Percentiles rank a stretch among this genome's conserved stretches.
These are phyloP conservation scores for Protobothrops mucrosquamatus DNA, from an alignment of 2,113 vertebrate species.

Conservation along the genomic window DNA sequence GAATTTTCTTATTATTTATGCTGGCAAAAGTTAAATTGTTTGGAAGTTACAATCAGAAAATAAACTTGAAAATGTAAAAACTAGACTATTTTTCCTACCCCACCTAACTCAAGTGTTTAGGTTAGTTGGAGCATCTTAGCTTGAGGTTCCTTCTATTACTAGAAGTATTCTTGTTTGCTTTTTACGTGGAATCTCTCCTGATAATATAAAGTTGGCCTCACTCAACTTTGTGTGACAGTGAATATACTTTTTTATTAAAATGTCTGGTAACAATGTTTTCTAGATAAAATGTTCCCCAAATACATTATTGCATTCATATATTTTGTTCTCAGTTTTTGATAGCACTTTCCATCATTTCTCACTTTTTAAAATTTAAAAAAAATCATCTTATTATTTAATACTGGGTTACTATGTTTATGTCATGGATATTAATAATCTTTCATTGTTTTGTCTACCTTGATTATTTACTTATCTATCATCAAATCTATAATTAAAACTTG, in stretches of 20 bases:
- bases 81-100: background rate
- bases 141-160: background rate
- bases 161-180: background rate
- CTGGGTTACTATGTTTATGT: background rate
- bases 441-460: background rate
- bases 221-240: background rate
- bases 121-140: background rate
- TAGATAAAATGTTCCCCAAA: background rate
- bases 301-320: background rate
- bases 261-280: background rate
- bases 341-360: background rate
- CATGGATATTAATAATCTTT: background rate
- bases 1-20: background rate
- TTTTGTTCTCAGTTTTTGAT: background rate
- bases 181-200: background rate
- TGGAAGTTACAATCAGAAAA: background rate
- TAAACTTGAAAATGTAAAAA: background rate
- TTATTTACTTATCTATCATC: background rate
- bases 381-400: background rate
- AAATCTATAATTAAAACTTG: background rate
- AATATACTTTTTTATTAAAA: background rate
- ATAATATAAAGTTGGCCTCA: background rate
- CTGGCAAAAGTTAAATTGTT: background rate
- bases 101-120: background rate
- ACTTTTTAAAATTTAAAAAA: background rate